Evolutionary conservation across 2,113 vertebrate genomes (phyloP), one percentile per base, ranked within the genome.

Genomic region (Accipiter cooperii): DNA sequence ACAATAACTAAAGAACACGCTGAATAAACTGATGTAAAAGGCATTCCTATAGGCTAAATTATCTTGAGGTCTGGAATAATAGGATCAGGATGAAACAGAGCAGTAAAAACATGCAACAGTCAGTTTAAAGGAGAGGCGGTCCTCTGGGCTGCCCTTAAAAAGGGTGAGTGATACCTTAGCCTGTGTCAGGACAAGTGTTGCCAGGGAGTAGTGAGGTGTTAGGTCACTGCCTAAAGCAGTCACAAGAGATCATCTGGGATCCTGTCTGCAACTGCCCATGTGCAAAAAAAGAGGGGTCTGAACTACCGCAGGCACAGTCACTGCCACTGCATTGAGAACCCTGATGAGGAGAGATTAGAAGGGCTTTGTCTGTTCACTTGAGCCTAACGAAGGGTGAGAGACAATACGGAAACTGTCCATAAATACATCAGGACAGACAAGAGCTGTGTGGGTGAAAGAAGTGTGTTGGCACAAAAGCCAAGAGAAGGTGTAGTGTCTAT

Each of bases 1-100:
- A 19, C 1, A 7, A 46, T 55, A 66, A 49, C 25, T 5, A 28
- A 28, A 0, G 2, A 66, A 66, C 15, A 12, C 2, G 7, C 14
- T 58, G 51, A 40, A 65, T 68, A 60, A 55, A 14, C 3, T 8
- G 7, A 25, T 42, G 82, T 70, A 29, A 42, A 64, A 75, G 33
- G 15, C 24, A 3, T 16, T 85, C 90, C n/a, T 75, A 38, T 11
- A 25, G 7, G 4, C 12, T n/a, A 66, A 49, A 19, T 71, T 75
- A 49, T 42, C 25, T 33, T 38, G 49, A 31, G 19, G 15, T 83
- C 44, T 94, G 47, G 61, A 68, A 54, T 55, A 29, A 60, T 5
- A 38, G 36, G 15, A 76, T 68, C 46, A 54, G 15, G 25, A 58
- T 63, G 75, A 90, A 84, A 64, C 3, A 38, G n/a, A 71, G 34